Conservation (phyloP, 1,140 invertebrate species). For the Nephila pilipes region DNA sequence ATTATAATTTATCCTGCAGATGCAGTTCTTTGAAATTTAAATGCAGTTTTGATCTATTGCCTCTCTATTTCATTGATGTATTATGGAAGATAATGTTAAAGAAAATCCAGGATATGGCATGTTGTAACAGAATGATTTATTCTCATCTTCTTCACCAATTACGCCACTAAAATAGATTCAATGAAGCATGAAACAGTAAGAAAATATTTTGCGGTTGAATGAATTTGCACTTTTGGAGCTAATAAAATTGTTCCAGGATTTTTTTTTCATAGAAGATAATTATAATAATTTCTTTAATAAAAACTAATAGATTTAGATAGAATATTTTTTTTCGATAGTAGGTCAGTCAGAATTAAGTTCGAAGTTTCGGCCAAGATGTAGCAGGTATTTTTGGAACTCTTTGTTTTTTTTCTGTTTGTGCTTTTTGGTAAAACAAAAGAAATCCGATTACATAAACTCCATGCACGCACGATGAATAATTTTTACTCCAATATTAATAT, state of each 20-base stretch:
- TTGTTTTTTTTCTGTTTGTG: no score
- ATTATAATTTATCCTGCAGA: no score
- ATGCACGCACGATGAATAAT: background rate
- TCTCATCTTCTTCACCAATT: background rate
- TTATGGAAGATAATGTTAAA: background rate
- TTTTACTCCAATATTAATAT: background rate
- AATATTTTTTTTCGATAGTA: background rate
- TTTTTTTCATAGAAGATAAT: background rate
- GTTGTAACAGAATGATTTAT: background rate
- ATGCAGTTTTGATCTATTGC: background rate
- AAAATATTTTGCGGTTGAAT: background rate
- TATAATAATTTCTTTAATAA: background rate
- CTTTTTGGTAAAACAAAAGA: background rate
- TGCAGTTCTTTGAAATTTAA: background rate
- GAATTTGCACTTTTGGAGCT: constrained; percentile 4
- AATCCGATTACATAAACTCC: background rate
- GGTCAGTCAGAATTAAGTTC: background rate
- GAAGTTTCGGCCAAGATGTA: background rate
- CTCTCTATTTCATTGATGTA: background rate
- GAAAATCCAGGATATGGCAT: background rate
- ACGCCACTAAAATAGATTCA: background rate
- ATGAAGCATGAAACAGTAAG: background rate
- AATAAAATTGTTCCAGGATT: constrained; percentile 12
- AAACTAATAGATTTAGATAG: background rate
- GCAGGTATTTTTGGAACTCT: no score